Evolutionary conservation across 1,140 invertebrate species (phyloP).

Genomic region (Cyclargus thomasi): DNA sequence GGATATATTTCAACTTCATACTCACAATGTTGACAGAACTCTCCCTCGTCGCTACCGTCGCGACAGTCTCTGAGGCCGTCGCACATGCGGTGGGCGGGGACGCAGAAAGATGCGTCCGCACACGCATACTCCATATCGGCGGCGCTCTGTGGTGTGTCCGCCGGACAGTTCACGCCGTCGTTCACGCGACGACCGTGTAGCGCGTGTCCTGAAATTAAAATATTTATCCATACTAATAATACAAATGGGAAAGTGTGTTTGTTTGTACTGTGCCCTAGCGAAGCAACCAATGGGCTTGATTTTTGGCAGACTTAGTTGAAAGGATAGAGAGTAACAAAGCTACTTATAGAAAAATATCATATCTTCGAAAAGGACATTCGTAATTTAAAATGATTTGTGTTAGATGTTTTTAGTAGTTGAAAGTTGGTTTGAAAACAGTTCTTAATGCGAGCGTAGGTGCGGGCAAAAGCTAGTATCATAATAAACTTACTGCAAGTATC

Average conservation of each 20-base stretch:
- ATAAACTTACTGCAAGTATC: conserved; percentile 70
- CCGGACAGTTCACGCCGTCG: conserved; percentile 28
- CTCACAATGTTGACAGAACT: conserved; percentile 70
- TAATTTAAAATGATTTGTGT: too few species aligned
- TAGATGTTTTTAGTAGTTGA: too few species aligned
- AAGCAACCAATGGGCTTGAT: too few species aligned
- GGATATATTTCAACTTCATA: conserved; percentile 5
- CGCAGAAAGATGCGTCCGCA: conserved; percentile 78
- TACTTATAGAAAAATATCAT: too few species aligned
- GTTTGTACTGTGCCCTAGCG: too few species aligned
- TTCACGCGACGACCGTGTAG: conserved; percentile 24
- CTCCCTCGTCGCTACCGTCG: conserved; percentile 84
- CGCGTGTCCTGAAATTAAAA: conserved; percentile 36
- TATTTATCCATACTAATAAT: too few species aligned
- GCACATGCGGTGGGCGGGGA: conserved; percentile 81
- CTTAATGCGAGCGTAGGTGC: too few species aligned
- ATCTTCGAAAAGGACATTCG: too few species aligned
- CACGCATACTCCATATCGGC: conserved; percentile 75
- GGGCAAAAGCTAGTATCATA: not conserved
- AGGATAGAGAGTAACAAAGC: too few species aligned
- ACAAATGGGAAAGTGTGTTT: too few species aligned
- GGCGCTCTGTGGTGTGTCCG: conserved; percentile 52
- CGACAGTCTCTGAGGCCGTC: conserved; percentile 85
- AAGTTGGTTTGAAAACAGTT: too few species aligned
- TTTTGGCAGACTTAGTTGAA: too few species aligned